Evolutionary conservation across 1,140 invertebrate species (phyloP).

Genomic region (Monochamus saltuarius): DNA sequence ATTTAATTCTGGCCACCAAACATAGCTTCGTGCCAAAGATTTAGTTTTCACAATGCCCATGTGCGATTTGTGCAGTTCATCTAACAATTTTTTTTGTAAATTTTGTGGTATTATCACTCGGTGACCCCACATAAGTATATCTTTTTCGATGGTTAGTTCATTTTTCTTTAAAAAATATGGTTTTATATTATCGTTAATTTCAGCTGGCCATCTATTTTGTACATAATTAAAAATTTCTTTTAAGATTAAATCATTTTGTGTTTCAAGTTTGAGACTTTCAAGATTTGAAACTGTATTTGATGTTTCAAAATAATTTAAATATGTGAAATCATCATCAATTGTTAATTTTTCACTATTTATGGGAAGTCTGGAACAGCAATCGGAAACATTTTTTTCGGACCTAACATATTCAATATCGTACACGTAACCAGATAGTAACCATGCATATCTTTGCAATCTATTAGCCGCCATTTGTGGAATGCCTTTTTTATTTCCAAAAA

Average conservation of each 20-base stretch:
- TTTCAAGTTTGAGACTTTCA: constrained; percentile 23
- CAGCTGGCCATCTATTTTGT: background rate
- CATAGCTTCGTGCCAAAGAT: constrained; percentile 45
- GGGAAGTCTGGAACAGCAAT: constrained; percentile 42
- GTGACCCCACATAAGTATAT: constrained; percentile 39
- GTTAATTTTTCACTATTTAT: constrained; percentile 10
- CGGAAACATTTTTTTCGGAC: constrained; percentile 28
- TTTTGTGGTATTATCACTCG: constrained; percentile 49
- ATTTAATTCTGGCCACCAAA: constrained; percentile 48
- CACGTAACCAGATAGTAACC: constrained; percentile 44
- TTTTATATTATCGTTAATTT: background rate
- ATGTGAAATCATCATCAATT: background rate
- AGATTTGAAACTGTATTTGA: background rate
- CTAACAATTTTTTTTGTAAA: constrained; percentile 37
- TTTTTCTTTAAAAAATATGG: constrained; percentile 19
- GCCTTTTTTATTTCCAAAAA: constrained; percentile 50
- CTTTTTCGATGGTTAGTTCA: constrained; percentile 36
- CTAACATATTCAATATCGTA: constrained; percentile 43
- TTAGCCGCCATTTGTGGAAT: constrained; percentile 41
- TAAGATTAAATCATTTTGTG: constrained; percentile 18
- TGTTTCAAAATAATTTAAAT: background rate
- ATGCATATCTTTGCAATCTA: constrained; percentile 47
- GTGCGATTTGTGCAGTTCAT: constrained; percentile 51
- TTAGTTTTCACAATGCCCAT: constrained; percentile 54
- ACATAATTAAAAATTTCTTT: constrained; percentile 13